These are phyloP conservation scores for Arge pagana DNA, from an alignment of 2,888 invertebrate genomes.

Conservation along the genomic window DNA sequence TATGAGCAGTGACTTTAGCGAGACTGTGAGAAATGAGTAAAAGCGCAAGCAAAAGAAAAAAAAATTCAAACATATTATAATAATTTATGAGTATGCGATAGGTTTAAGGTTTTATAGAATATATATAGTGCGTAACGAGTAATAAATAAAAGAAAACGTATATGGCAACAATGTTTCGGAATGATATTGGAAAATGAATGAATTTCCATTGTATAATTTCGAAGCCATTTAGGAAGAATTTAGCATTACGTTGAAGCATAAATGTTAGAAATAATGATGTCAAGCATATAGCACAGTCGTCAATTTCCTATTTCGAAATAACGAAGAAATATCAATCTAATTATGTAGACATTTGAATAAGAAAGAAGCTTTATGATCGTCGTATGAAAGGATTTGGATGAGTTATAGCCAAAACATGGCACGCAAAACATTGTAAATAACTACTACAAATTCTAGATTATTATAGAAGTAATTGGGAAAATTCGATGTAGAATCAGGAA, in stretches of 20 bases:
- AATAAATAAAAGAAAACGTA: not conserved
- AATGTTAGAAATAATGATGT: too few relatives aligned
- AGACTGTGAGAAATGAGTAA: conserved; percentile 39
- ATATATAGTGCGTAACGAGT: conserved; percentile 12
- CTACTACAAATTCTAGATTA: too few relatives aligned
- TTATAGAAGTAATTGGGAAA: too few relatives aligned
- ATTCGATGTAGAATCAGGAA: too few relatives aligned
- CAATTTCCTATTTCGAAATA: too few relatives aligned
- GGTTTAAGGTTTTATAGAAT: conserved; percentile 39
- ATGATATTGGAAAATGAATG: not conserved
- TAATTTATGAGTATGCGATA: conserved; percentile 47
- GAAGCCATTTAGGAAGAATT: conserved; percentile 9
- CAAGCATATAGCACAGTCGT: too few relatives aligned
- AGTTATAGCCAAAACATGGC: too few relatives aligned
- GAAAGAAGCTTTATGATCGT: too few relatives aligned
- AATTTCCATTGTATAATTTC: conserved; percentile 6
- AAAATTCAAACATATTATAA: conserved; percentile 32
- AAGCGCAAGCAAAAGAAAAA: conserved; percentile 11
- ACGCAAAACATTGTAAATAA: too few relatives aligned
- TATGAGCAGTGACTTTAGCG: conserved; percentile 25
- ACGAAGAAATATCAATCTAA: too few relatives aligned
- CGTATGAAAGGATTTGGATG: too few relatives aligned
- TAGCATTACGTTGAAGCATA: conserved; percentile 3
- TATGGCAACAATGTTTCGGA: not conserved
- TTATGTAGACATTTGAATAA: too few relatives aligned